Base-by-base conservation (phyloP, 2,888 invertebrate species). In the Clusia tigrina region DNA sequence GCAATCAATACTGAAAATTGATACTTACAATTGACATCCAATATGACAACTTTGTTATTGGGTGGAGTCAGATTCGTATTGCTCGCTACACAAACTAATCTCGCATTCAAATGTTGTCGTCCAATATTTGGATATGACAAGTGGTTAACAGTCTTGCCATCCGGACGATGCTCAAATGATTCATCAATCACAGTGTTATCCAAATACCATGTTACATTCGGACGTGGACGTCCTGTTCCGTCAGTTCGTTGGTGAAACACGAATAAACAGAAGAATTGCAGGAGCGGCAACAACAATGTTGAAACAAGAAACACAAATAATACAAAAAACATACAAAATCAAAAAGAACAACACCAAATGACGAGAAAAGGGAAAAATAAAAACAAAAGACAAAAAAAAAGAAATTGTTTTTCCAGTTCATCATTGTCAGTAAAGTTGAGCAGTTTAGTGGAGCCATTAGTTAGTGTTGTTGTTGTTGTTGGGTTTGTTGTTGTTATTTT, bases 11-110 rank as follows among this genome's bases (percentile, higher is more conserved):
- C n/a, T n/a, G n/a, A 32, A 32, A 32, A 32, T 42, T 17, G 66
- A 68, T 71, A 92, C 94, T 93, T 85, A 94, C 94, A 87, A 85
- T 94, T 93, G 70, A 94, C 89, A 84, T 94, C 92, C 81, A 95
- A 86, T 72, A 93, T 90, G 76, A 93, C 89, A 70, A 91, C 89
- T 84, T 90, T 91, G 73, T 90, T 89, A 78, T 90, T 89, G 10
- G 95, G 91, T 57, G 89, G 89, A 51, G 91, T 91, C 74, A 94
- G 85, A 83, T 93, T 93, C 69, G 93, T 95, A 83, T 95, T 95
- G 75, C 91, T 90, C 25, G 95, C 94, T 84, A 94, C 92, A 85
- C 95, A 95, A 75, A 93, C 90, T 77, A 94, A 90, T 75, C 92
- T 87, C 63, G 92, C 88, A 83, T 93, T 91, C 72, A 94, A 87